A percentile compares a stretch with the other conserved stretches of the same genome.
phyloP scores from a whole-genome alignment of 2,113 vertebrate genomes.

The Ursus arctos region DNA sequence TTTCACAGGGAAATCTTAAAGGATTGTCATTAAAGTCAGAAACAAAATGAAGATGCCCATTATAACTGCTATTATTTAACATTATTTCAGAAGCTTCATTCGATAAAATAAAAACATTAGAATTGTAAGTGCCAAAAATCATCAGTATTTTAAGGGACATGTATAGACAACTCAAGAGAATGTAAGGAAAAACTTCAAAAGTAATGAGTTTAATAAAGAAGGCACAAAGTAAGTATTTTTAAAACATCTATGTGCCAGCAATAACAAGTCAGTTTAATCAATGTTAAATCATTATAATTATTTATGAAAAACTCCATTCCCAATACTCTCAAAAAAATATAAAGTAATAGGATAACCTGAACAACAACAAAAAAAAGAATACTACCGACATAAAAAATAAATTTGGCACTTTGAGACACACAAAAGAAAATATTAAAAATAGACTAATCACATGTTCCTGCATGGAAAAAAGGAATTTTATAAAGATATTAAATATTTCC shows the following conservation, averaged over 20 bases:
- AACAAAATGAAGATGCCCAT: slow-evolving; percentile 50
- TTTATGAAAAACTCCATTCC: neutral
- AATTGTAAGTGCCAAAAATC: neutral
- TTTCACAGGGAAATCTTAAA: neutral
- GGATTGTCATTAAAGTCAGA: neutral
- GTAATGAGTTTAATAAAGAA: slow-evolving; percentile 46
- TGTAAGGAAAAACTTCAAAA: slow-evolving; percentile 34
- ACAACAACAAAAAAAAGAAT: neutral
- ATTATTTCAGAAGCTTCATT: slow-evolving; percentile 39
- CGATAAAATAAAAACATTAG: slow-evolving; percentile 41
- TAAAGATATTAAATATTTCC: slow-evolving; percentile 16
- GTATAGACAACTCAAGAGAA: neutral
- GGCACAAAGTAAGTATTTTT: slow-evolving; percentile 10
- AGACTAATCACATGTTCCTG: neutral
- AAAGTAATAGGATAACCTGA: neutral
- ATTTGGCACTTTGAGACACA: neutral
- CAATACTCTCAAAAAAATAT: neutral
- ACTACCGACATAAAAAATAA: neutral
- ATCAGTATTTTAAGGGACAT: slow-evolving; percentile 37
- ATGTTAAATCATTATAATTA: slow-evolving; percentile 39
- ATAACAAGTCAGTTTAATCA: slow-evolving; percentile 48
- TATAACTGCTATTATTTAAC: slow-evolving; percentile 43
- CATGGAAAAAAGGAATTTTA: neutral
- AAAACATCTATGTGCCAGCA: neutral
- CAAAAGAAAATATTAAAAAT: neutral